Evolutionary conservation across 1,140 invertebrate species (phyloP).

Genomic region (Magallana gigas): DNA sequence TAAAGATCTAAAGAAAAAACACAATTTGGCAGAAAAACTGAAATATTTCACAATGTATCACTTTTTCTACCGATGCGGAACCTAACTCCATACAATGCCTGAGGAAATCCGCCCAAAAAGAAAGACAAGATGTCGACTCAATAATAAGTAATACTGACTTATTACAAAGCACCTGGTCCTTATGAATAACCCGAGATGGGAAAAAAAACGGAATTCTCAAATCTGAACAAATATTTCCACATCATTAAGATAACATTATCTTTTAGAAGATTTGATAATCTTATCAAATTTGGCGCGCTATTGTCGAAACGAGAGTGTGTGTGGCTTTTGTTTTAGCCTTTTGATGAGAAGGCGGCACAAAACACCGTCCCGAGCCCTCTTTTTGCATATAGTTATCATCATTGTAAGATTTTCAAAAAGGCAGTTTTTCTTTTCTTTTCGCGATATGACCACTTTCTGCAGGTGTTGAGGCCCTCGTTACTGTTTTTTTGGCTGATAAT

Average conservation of each 20-base stretch:
- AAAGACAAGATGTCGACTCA: not conserved
- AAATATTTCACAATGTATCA: slow-evolving; percentile 27
- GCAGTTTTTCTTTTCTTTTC: not conserved
- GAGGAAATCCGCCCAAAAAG: not conserved
- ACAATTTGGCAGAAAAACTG: slow-evolving; percentile 35
- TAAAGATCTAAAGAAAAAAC: slow-evolving; percentile 20
- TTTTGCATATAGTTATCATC: slow-evolving; percentile 32
- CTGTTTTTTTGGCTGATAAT: slow-evolving; percentile 9
- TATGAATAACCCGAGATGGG: slow-evolving; percentile 31
- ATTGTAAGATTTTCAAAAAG: slow-evolving; percentile 9
- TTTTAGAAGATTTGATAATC: slow-evolving; percentile 32
- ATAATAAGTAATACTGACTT: not conserved
- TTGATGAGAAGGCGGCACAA: not conserved
- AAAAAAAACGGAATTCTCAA: slow-evolving; percentile 29
- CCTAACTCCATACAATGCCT: not conserved
- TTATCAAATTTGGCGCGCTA: slow-evolving; percentile 29
- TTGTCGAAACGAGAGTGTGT: slow-evolving; percentile 19
- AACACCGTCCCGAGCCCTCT: not conserved
- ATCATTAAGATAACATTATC: slow-evolving; percentile 38
- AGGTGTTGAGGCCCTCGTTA: slow-evolving; percentile 6
- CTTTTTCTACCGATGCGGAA: not conserved
- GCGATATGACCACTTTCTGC: slow-evolving; percentile 28
- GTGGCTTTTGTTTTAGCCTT: slow-evolving; percentile 35
- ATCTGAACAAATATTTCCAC: slow-evolving; percentile 36
- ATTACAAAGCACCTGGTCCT: slow-evolving; percentile 32